Evolutionary conservation across 2,888 invertebrate species (phyloP).

Genomic region (Limnephilus rhombicus): DNA sequence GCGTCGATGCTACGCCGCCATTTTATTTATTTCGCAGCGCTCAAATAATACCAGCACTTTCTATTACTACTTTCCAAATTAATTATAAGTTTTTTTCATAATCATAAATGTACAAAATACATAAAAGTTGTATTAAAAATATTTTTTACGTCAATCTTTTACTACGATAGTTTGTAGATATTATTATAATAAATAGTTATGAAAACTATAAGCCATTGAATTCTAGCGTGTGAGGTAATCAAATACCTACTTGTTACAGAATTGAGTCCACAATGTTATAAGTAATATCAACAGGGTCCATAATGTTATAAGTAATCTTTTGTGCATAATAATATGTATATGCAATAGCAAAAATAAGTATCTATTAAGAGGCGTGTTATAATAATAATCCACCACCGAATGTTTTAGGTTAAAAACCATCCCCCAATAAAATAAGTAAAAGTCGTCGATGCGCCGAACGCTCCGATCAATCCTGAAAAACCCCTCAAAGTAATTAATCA

Average conservation of each 20-base stretch:
- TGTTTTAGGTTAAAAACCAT: not conserved
- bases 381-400: too few relatives aligned
- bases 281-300: not conserved
- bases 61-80: not conserved
- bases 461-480: not conserved
- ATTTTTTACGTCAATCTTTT: not conserved
- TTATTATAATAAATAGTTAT: too few relatives aligned
- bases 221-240: not conserved
- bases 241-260: not conserved
- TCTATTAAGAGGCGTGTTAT: not conserved
- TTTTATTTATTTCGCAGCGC: not conserved
- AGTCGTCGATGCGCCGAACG: not conserved
- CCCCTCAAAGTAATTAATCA: not conserved
- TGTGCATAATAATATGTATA: not conserved
- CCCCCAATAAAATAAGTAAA: not conserved
- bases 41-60: not conserved
- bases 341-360: not conserved
- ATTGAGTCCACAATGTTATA: not conserved
- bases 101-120: not conserved
- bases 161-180: too few relatives aligned
- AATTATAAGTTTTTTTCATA: not conserved
- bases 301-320: not conserved
- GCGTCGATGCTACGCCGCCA: slow-evolving; percentile 31
- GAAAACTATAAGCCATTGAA: not conserved
- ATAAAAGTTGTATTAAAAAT: too few relatives aligned